Evolutionary conservation across 37 sponge, comb jelly and placozoan species (phyloP).

Genomic region (Corticium candelabrum): DNA sequence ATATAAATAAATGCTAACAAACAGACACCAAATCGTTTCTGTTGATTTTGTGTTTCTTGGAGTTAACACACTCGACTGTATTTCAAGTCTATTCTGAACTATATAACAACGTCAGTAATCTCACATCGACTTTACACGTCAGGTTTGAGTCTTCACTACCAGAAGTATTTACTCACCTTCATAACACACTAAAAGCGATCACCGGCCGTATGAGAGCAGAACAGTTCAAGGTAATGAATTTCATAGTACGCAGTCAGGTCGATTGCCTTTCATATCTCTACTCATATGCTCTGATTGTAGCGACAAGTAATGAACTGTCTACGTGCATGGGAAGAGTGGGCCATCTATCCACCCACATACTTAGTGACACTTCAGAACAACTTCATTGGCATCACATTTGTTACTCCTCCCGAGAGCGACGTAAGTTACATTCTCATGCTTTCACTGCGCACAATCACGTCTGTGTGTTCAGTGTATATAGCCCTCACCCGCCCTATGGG

Average conservation of each 20-base stretch:
- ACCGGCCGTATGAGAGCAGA: conserved; percentile 55
- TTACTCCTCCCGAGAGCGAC: too few species aligned
- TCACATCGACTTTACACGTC: not conserved
- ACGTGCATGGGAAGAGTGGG: conserved; percentile 64
- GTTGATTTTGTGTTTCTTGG: too few species aligned
- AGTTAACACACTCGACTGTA: too few species aligned
- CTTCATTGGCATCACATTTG: conserved; percentile 76
- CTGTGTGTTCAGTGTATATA: too few species aligned
- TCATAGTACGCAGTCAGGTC: not conserved
- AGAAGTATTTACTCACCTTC: conserved; percentile 50
- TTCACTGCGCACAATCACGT: too few species aligned
- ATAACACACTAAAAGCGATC: conserved; percentile 33
- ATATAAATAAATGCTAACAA: too few species aligned
- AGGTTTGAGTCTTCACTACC: conserved; percentile 62
- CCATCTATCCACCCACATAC: conserved; percentile 66
- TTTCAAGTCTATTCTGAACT: too few species aligned
- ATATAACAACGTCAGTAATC: too few species aligned
- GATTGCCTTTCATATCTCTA: not conserved
- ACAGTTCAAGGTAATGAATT: conserved; percentile 61
- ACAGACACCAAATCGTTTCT: too few species aligned
- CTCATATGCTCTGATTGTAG: conserved; percentile 18
- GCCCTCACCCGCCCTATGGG: too few species aligned
- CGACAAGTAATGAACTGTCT: conserved; percentile 55
- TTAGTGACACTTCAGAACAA: conserved; percentile 56
- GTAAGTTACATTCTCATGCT: too few species aligned